A percentile compares a stretch with the other conserved stretches of the same genome.
phyloP scores from a whole-genome alignment of 2,113 vertebrate species.

The Tetraodon nigroviridis region DNA sequence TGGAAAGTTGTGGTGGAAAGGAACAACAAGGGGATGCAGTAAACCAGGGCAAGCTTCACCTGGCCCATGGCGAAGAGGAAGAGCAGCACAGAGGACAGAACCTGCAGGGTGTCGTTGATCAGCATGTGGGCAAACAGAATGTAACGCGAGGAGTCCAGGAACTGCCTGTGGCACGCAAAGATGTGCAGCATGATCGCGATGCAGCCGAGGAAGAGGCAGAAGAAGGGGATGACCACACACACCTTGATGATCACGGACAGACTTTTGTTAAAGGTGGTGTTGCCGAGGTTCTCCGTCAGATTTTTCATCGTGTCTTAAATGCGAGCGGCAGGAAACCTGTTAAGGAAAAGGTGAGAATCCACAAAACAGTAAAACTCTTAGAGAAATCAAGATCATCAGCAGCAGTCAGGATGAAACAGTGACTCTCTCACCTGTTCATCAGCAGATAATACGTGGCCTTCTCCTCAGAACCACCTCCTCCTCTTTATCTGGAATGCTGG shows the following conservation, averaged over 20 bases:
- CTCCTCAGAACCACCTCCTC: constrained; percentile 11
- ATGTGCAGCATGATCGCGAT: constrained; percentile 67
- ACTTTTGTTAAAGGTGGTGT: constrained; percentile 44
- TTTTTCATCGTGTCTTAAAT: constrained; percentile 61
- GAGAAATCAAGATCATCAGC: background rate
- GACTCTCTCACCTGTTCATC: constrained; percentile 4
- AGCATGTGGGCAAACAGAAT: constrained; percentile 75
- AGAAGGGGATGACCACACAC: constrained; percentile 66
- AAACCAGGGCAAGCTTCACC: constrained; percentile 47
- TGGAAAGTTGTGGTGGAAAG: constrained; percentile 65
- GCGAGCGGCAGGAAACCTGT: background rate
- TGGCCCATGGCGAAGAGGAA: constrained; percentile 62
- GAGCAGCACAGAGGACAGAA: constrained; percentile 67
- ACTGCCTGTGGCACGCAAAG: constrained; percentile 67
- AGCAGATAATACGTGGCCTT: background rate
- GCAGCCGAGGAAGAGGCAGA: constrained; percentile 66
- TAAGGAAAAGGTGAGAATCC: constrained; percentile 5
- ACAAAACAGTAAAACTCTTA: background rate
- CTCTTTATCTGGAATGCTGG: constrained; percentile 4
- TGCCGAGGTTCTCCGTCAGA: constrained; percentile 48
- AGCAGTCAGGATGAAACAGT: background rate
- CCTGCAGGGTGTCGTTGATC: constrained; percentile 71
- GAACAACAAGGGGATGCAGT: constrained; percentile 60
- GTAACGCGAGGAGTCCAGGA: constrained; percentile 71
- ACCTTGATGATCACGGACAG: constrained; percentile 66